Base-by-base conservation (phyloP, 2,113 vertebrate genomes). In the Natator depressus region DNA sequence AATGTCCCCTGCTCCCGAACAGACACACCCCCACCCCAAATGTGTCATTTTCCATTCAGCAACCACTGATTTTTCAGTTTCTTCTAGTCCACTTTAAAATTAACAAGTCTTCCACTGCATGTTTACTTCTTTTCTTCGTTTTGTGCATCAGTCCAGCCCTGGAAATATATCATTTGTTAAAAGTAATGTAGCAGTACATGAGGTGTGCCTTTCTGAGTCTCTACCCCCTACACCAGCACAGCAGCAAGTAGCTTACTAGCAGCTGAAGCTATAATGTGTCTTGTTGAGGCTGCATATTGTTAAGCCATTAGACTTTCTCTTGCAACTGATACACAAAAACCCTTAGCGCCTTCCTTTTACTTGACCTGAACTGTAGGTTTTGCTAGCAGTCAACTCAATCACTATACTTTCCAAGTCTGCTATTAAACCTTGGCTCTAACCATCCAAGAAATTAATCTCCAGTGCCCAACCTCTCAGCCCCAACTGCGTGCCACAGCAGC, bases 361-460 rank as follows among this genome's bases (percentile, higher is more conserved):
- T 94, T 97, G 97, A 97, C 98, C 97, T 97, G 83, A 96, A 87
- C 95, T 87, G 19, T 49, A 11, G 88, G 94, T 92, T 97, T 94
- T 84, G 54, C 10, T 50, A 83, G 94, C 96, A 94, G 84, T 92
- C 84, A 98, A 96, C 96, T 98, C 97, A 97, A 97, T 98, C 98
- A 98, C 88, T 97, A 98, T 98, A 96, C 80, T 97, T 78, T 78
- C 96, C 96, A 93, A 97, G 98, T 78, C 95, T 96, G 94, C 95
- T 97, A 94, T 98, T 98, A 97, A 97, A 98, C 95, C 97, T 97
- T 97, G 96, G 94, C 95, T 98, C 95, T 97, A 97, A 95, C 86
- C 97, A 97, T 96, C 96, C 95, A 96, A 96, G 96, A 97, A 98
- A 98, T 98, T 96, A 95, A 97, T 96, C 97, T 95, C 94, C 55